These are phyloP conservation scores for Harmothoe impar DNA, from an alignment of 2,888 invertebrate species.

Conservation along the genomic window DNA sequence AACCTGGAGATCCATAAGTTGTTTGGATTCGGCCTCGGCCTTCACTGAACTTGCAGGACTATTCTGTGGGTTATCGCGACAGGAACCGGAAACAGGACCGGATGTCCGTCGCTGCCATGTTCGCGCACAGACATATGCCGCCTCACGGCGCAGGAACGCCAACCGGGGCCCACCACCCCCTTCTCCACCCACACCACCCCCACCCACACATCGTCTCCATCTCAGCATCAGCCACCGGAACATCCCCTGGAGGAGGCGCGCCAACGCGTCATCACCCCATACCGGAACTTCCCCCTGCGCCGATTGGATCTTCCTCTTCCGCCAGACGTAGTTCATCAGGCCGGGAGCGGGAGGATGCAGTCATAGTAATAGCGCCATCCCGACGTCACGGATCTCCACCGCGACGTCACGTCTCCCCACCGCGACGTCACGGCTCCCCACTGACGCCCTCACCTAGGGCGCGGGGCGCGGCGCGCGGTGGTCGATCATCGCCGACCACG, in stretches of 20 bases:
- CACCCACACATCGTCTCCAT: too few relatives aligned
- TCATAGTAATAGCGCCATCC: too few relatives aligned
- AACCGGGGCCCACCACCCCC: neutral
- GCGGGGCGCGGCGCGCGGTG: neutral
- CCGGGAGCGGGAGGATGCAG: neutral
- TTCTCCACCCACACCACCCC: neutral
- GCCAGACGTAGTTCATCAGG: neutral
- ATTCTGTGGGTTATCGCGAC: neutral
- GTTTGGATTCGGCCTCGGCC: too few relatives aligned
- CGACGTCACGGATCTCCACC: neutral
- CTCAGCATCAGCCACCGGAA: neutral
- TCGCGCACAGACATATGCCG: neutral
- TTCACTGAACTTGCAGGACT: too few relatives aligned
- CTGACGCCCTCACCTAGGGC: neutral
- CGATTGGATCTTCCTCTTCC: neutral
- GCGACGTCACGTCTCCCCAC: neutral
- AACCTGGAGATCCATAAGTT: too few relatives aligned
- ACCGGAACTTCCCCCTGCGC: neutral
- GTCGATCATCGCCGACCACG: neutral
- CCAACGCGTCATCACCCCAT: neutral
- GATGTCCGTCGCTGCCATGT: slow-evolving; percentile 43
- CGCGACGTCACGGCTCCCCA: neutral
- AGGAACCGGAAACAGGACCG: neutral
- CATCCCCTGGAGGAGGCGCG: too few relatives aligned
- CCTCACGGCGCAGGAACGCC: slow-evolving; percentile 13